phyloP scores from a whole-genome alignment of 2,888 invertebrate species.

The Caenorhabditis becei region DNA sequence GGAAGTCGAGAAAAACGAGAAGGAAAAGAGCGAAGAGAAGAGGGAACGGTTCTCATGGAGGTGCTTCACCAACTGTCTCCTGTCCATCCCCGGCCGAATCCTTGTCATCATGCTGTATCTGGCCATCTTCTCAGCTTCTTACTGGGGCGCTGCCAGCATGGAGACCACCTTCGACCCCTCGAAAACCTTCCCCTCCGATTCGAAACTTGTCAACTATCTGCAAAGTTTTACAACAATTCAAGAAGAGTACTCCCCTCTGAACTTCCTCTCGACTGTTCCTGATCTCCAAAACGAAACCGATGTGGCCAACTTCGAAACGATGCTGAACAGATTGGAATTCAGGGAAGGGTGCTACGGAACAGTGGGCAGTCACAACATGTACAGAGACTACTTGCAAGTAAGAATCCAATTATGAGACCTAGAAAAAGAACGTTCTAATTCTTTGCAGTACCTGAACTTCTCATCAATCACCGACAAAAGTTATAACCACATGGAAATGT shows the following conservation, averaged over 20 bases:
- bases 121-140: slow-evolving; percentile 63
- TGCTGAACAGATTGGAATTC: slow-evolving; percentile 69
- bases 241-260: slow-evolving; percentile 76
- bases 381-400: slow-evolving; percentile 69
- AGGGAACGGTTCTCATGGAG: slow-evolving; percentile 40
- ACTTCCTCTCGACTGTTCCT: slow-evolving; percentile 75
- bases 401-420: not conserved
- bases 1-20: not conserved
- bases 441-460: slow-evolving; percentile 36
- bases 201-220: slow-evolving; percentile 70
- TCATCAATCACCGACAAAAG: slow-evolving; percentile 17
- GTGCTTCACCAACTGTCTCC: slow-evolving; percentile 44
- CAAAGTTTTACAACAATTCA: slow-evolving; percentile 69
- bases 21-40: slow-evolving; percentile 8
- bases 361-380: slow-evolving; percentile 68
- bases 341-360: slow-evolving; percentile 67
- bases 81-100: slow-evolving; percentile 66
- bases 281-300: slow-evolving; percentile 64
- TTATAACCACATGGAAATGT: slow-evolving; percentile 60
- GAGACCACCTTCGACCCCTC: slow-evolving; percentile 76
- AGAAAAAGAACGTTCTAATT: not conserved
- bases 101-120: slow-evolving; percentile 65
- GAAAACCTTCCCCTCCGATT: slow-evolving; percentile 78
- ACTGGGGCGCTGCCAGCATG: slow-evolving; percentile 69
- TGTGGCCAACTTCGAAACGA: slow-evolving; percentile 59